Conservation (phyloP, 2,888 invertebrate genomes). For the Nipponacmea schrenckii region DNA sequence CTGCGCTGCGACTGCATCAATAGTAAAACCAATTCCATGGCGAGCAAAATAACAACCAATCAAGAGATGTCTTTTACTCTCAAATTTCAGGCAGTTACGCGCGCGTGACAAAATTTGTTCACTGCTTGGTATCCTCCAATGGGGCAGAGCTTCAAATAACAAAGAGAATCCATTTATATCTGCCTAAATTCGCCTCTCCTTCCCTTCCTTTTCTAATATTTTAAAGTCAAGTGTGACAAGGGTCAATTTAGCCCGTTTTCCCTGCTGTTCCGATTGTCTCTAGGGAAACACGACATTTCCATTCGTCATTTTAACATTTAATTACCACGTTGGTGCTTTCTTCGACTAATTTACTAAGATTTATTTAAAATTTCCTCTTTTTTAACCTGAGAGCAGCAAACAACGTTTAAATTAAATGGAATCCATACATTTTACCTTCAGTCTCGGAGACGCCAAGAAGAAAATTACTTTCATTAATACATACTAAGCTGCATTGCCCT, state of each 20-base stretch:
- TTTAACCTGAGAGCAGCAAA: not conserved
- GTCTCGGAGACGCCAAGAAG: not conserved
- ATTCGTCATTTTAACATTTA: constrained; percentile 2
- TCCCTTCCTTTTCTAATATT: constrained; percentile 7
- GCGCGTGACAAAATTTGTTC: constrained; percentile 13
- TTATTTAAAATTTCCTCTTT: constrained; percentile 1
- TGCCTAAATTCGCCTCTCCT: not conserved
- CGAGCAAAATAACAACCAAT: not conserved
- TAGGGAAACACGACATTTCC: constrained; percentile 6
- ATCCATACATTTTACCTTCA: not conserved
- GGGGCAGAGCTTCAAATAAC: constrained; percentile 17
- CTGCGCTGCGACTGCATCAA: too few relatives aligned
- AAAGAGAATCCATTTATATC: constrained; percentile 20
- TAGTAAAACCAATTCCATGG: too few relatives aligned
- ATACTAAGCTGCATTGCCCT: too few relatives aligned
- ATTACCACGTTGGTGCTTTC: constrained; percentile 6
- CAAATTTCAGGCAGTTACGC: not conserved
- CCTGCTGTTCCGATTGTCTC: not conserved
- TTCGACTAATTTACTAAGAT: constrained; percentile 2
- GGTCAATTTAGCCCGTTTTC: constrained; percentile 2
- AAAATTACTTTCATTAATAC: constrained; percentile 1
- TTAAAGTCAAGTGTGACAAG: constrained; percentile 5
- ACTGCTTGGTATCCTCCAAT: constrained; percentile 11
- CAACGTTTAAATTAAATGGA: not conserved
- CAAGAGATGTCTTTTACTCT: not conserved